phyloP scores from a whole-genome alignment of 2,888 invertebrate genomes.

The Uloborus plumipes region DNA sequence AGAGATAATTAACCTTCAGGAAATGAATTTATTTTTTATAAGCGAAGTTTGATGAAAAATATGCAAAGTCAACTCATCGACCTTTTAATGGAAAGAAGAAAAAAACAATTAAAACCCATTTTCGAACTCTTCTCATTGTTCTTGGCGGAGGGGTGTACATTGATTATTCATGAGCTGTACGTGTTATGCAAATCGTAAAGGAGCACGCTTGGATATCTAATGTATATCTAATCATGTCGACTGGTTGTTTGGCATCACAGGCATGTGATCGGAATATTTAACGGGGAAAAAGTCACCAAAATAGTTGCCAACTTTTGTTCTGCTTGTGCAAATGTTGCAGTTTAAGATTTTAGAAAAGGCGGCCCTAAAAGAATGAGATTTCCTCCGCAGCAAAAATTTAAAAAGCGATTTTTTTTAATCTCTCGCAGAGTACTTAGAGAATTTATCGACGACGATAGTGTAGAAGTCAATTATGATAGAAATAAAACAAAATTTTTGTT shows the following conservation, averaged over 20 bases:
- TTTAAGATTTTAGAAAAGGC: too few relatives aligned
- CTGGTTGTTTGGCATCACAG: slow-evolving; percentile 41
- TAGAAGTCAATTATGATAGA: too few relatives aligned
- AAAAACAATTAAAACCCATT: slow-evolving; percentile 61
- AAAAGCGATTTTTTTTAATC: too few relatives aligned
- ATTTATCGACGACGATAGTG: too few relatives aligned
- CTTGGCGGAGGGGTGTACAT: slow-evolving; percentile 51
- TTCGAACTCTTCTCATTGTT: slow-evolving; percentile 57
- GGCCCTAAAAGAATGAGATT: too few relatives aligned
- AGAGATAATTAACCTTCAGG: slow-evolving; percentile 58
- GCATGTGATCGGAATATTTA: slow-evolving; percentile 7
- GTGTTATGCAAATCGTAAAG: slow-evolving; percentile 60
- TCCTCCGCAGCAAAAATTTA: too few relatives aligned
- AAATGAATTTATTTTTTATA: slow-evolving; percentile 24
- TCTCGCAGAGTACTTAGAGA: too few relatives aligned
- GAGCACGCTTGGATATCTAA: slow-evolving; percentile 33
- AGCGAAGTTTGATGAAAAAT: slow-evolving; percentile 58
- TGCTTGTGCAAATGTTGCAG: too few relatives aligned
- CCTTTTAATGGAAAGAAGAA: slow-evolving; percentile 61
- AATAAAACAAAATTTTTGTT: too few relatives aligned
- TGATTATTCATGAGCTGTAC: slow-evolving; percentile 61
- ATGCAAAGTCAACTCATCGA: slow-evolving; percentile 64
- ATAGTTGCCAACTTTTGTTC: too few relatives aligned
- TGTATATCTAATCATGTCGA: slow-evolving; percentile 56
- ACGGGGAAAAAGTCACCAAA: not conserved